Conservation (phyloP, 2,888 invertebrate genomes). For the Ditylenchus weischeri region DNA sequence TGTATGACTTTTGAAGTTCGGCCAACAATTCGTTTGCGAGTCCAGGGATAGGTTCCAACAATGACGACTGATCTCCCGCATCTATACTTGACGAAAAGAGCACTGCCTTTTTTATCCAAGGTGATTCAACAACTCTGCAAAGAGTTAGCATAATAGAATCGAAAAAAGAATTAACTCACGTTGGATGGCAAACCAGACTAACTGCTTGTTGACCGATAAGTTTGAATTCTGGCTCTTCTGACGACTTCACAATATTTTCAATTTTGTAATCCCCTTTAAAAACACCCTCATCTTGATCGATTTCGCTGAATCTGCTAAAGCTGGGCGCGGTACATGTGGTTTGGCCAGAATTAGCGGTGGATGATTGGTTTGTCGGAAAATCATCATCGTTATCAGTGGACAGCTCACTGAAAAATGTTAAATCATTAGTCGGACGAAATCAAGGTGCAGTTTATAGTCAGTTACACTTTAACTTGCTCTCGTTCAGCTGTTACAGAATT, state of each 20-base stretch:
- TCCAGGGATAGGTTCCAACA: conserved; percentile 33
- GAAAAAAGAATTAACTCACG: conserved; percentile 17
- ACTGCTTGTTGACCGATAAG: conserved; percentile 36
- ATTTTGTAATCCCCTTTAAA: conserved; percentile 1
- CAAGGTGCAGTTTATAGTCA: too few species aligned
- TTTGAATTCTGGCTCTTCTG: conserved; percentile 22
- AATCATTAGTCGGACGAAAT: too few species aligned
- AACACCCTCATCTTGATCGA: not conserved
- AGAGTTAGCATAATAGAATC: not conserved
- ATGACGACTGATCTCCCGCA: conserved; percentile 28
- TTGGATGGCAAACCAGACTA: conserved; percentile 23
- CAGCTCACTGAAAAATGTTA: not conserved
- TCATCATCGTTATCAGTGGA: conserved; percentile 5
- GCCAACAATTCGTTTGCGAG: conserved; percentile 32
- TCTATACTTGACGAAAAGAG: conserved; percentile 42
- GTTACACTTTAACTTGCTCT: too few species aligned
- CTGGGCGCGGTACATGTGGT: too few species aligned
- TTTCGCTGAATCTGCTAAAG: conserved; percentile 5
- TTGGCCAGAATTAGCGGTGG: too few species aligned
- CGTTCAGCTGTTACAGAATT: too few species aligned
- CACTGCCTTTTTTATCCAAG: conserved; percentile 46
- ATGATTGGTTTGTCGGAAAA: not conserved
- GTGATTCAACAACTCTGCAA: not conserved
- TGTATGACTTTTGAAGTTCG: conserved; percentile 30
- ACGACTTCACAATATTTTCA: conserved; percentile 1